Conservation (phyloP, 1,140 invertebrate genomes). For the Lanistes nyassanus region DNA sequence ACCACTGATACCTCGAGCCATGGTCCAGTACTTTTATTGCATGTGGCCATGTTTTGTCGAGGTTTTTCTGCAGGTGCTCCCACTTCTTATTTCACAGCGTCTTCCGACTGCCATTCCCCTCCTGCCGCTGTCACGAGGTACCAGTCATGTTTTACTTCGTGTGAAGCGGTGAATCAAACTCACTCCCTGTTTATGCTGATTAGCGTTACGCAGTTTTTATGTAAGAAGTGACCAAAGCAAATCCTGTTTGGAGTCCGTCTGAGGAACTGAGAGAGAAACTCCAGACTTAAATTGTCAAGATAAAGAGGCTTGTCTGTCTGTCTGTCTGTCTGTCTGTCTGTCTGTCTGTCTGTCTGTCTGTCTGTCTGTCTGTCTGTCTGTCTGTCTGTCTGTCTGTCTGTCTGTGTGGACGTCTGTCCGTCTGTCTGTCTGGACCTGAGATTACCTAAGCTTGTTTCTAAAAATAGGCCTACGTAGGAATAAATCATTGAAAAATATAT, state of each 20-base stretch:
- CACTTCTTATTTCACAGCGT: too few relatives aligned
- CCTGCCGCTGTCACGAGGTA: too few relatives aligned
- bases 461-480: neutral
- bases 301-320: neutral
- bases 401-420: neutral
- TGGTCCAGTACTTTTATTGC: too few relatives aligned
- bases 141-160: too few relatives aligned
- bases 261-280: neutral
- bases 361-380: slow-evolving; percentile 2
- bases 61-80: too few relatives aligned
- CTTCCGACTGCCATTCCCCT: too few relatives aligned
- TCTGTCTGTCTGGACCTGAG: neutral
- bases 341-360: neutral
- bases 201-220: neutral
- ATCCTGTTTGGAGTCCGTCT: neutral
- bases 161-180: too few relatives aligned
- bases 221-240: neutral
- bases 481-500: neutral
- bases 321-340: slow-evolving; percentile 1
- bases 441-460: neutral
- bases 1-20: too few relatives aligned
- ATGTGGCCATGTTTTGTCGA: too few relatives aligned
- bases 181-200: neutral
- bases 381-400: slow-evolving; percentile 1
- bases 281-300: too few relatives aligned